Base-by-base conservation (phyloP, 2,797 vertebrate genomes). In the Oreochromis mossambicus region DNA sequence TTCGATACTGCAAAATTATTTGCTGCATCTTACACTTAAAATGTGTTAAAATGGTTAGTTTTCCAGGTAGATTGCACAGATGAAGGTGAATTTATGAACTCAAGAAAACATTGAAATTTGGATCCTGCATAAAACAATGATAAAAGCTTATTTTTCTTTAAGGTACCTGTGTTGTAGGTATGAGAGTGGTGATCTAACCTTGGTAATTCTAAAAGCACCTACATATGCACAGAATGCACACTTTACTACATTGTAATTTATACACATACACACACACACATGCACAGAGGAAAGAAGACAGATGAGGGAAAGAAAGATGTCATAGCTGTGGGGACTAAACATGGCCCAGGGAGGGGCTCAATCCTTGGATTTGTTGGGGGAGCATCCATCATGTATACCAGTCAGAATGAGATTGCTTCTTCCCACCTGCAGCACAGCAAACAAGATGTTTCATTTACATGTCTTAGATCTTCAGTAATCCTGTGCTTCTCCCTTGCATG, bases 351-450 rank as follows among this genome's bases (percentile, higher is more conserved):
- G 82, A 85, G 63, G 68, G 50, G 43, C 73, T 82, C 43, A 75
- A 82, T 50, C 46, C 85, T 70, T 81, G 88, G 86, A 79, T 89
- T n/a, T 77, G 75, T 52, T n/a, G 5, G 12, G 48, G 55, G 24
- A 56, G 13, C 85, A 91, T 92, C 85, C 85, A 92, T 92, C 90
- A 91, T 70, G 77, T 19, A 13, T 7, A 17, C 7, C 32, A 48
- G 84, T 84, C 79, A 83, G 29, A 80, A 51, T 56, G 68, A 88
- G 66, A 86, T 52, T 77, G 50, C 78, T 17, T 82, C 77, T 75
- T 78, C 78, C 84, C 86, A 81, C 89, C 70, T 83, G 73, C 78
- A 83, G 58, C 55, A 26, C 51, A 10, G 63, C 19, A 81, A 78
- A 85, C 86, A 84, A 21, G 29, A 83, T 55, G 87, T 84, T 88